phyloP scores from a whole-genome alignment of 2,888 invertebrate species.

The Drosophila colorata region DNA sequence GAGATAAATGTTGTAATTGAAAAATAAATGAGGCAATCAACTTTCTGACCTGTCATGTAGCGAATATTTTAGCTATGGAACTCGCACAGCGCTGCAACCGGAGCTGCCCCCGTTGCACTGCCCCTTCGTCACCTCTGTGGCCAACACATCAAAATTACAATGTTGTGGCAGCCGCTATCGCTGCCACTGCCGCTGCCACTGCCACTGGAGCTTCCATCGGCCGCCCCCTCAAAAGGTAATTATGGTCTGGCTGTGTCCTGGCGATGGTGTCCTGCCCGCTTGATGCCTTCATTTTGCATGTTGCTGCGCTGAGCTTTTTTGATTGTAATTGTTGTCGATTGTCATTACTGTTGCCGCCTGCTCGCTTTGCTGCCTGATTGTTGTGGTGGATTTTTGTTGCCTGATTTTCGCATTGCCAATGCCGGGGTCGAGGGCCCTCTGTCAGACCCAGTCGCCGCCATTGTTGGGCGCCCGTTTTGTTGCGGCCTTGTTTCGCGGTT shows the following conservation, averaged over 20 bases:
- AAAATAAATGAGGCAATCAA: conserved; percentile 80
- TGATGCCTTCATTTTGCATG: conserved; percentile 64
- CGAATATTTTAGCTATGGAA: conserved; percentile 80
- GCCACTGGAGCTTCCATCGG: neutral
- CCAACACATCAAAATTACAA: conserved; percentile 69
- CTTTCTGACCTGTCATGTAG: conserved; percentile 79
- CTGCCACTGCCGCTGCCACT: conserved; percentile 3
- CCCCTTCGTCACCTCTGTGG: conserved; percentile 15
- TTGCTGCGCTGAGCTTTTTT: conserved; percentile 66
- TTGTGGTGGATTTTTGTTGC: conserved; percentile 67
- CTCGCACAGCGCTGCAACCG: conserved; percentile 39
- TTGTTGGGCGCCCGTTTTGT: conserved; percentile 75
- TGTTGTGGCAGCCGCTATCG: conserved; percentile 63
- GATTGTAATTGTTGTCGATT: conserved; percentile 81
- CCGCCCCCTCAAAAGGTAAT: conserved; percentile 66
- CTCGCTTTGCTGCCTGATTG: conserved; percentile 49
- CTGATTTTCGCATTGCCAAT: conserved; percentile 53
- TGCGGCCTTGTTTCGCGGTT: conserved; percentile 78
- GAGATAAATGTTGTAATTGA: conserved; percentile 80
- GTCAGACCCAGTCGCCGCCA: conserved; percentile 24
- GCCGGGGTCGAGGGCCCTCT: too few species aligned
- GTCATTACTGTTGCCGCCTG: conserved; percentile 73
- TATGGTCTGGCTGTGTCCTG: conserved; percentile 34
- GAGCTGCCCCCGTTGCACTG: neutral
- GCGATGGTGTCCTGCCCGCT: conserved; percentile 11